Evolutionary conservation across 2,797 vertebrate species (phyloP).

Genomic region (Acridotheres tristis): DNA sequence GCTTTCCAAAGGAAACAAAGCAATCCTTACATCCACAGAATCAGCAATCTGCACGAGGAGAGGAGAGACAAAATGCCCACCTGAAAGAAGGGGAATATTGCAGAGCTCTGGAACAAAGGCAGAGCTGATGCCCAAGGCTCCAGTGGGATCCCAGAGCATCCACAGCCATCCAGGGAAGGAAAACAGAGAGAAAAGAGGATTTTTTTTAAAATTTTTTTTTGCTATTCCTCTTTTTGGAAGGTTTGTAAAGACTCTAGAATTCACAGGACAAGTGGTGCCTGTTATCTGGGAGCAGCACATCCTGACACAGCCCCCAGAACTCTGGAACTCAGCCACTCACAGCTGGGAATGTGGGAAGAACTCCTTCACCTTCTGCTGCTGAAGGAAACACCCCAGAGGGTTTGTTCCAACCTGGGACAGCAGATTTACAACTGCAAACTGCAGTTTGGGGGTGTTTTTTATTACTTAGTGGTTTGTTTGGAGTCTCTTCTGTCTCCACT

Average conservation of each 20-base stretch:
- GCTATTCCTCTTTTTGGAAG: not conserved
- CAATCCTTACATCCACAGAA: constrained; percentile 20
- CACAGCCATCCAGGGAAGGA: not conserved
- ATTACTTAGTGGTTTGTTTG: too few species aligned
- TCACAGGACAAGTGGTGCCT: not conserved
- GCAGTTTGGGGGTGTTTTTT: too few species aligned
- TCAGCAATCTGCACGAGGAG: constrained; percentile 35
- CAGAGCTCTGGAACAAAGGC: not conserved
- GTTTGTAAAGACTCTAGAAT: not conserved
- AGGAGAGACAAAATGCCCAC: not conserved
- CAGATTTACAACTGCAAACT: not conserved
- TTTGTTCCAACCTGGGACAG: fast-evolving
- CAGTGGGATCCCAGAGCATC: not conserved
- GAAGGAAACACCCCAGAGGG: fast-evolving
- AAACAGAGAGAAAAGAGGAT: not conserved
- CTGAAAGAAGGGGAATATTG: not conserved
- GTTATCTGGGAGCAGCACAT: not conserved
- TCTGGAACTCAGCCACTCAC: not conserved
- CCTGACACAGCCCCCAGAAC: not conserved
- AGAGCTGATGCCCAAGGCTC: not conserved
- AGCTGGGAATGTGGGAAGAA: not conserved
- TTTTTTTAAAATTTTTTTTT: too few species aligned
- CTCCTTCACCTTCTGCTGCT: not conserved
- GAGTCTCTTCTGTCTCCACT: too few species aligned
- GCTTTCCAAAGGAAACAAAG: constrained; percentile 51